Base-by-base conservation (phyloP, 2,888 invertebrate species). In the Drosophila picticornis region DNA sequence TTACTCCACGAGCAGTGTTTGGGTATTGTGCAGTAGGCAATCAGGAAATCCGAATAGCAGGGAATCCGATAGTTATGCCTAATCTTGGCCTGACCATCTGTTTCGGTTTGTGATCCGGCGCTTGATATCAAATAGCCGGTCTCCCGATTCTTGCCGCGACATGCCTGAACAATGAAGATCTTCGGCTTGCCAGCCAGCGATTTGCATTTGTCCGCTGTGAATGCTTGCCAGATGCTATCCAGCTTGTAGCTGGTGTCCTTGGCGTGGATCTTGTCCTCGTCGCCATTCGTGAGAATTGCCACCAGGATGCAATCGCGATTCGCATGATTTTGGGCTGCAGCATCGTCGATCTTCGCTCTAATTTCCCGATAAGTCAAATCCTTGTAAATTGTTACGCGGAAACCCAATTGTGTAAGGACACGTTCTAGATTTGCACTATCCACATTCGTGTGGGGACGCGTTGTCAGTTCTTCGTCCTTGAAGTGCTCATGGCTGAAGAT, bases 1-100 rank as follows among this genome's bases (percentile, higher is more conserved):
- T 98, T 98, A 58, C 98, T 95, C 98, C 98, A 98, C 0, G 98
- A 98, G 93, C 96, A 98, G 92, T 95, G 97, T 48, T 98, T 96
- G 95, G 98, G 97, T 58, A 98, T 96, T n/a, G 98, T 98, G 13
- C 98, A 98, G 92, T 97, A 98, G 6, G 97, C 97, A 91, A 98
- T 96, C 59, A 99, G 94, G 92, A 98, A 98, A 93, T 99, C 99
- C 0, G 98, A 98, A 94, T 97, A 97, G n/a, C 95, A 95, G 6
- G 98, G 98, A 88, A 99, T 97, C 90, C 96, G 96, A 90, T 97
- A 97, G 27, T 95, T 95, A 90, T 97, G 97, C 25, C 95, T 95
- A 73, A 95, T 94, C 0, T 72, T 67, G 13, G 80, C 77, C 51
- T 83, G 83, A 19, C 96, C 96, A 93, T 97, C 97, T 19, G 97